phyloP scores from a whole-genome alignment of 2,888 invertebrate genomes.

The Drosophila subsilvestris region DNA sequence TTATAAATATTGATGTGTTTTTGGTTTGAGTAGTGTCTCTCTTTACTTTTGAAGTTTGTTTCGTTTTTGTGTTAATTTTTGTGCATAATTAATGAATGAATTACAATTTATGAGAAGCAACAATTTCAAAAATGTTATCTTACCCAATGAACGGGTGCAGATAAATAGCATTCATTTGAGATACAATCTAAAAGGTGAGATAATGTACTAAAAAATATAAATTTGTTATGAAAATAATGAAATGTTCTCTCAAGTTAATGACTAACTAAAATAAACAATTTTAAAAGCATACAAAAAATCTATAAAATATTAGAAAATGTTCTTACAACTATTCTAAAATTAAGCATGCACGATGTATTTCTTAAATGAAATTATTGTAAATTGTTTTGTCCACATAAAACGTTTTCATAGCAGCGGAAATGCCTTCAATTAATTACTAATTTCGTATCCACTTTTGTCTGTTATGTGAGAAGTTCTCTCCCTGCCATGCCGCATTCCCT shows the following conservation, averaged over 20 bases:
- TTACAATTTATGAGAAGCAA: conserved; percentile 13
- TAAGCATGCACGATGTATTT: too few species aligned
- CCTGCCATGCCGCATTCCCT: too few species aligned
- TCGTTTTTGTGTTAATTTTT: conserved; percentile 34
- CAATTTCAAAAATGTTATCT: background rate
- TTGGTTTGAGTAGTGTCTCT: conserved; percentile 19
- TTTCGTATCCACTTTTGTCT: background rate
- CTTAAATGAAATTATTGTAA: too few species aligned
- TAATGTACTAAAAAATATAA: too few species aligned
- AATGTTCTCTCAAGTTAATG: too few species aligned
- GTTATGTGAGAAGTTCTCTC: too few species aligned
- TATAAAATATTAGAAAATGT: too few species aligned
- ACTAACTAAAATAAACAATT: too few species aligned
- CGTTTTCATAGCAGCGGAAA: background rate
- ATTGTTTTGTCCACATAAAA: too few species aligned
- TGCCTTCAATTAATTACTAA: background rate
- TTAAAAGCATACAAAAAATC: too few species aligned
- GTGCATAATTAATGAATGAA: conserved; percentile 31
- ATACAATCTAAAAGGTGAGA: background rate
- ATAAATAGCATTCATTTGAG: background rate
- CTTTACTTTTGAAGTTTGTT: conserved; percentile 27
- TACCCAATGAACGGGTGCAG: background rate
- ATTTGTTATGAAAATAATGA: too few species aligned
- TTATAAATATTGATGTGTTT: conserved; percentile 37
- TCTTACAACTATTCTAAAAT: too few species aligned